Base-by-base conservation (phyloP, 1,140 invertebrate species). In the Cyrtorhinus lividipennis region DNA sequence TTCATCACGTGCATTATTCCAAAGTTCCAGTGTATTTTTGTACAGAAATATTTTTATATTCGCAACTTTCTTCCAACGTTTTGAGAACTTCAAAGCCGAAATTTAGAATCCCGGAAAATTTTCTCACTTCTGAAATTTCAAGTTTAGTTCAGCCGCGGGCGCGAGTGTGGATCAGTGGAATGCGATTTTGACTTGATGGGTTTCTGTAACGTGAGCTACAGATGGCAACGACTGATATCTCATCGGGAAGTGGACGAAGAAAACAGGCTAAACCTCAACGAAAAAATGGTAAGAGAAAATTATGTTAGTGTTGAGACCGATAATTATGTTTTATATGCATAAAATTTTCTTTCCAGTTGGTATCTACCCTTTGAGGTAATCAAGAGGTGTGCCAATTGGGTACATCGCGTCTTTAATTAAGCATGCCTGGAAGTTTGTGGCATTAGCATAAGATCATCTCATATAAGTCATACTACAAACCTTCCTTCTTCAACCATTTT, bases 191-290 rank as follows among this genome's bases (percentile, higher is more conserved):
- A 62, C 24, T 46, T 53, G 45, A 62, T 53, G 44, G 44, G 27
- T 27, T 3, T 59, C 25, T 24, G 30, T 30, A 61, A 59, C 61
- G 48, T 56, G 45, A 25, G 22, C 27, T 2, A 26, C 27, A 59
- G 27, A 65, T 65, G 64, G 64, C 64, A 57, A 63, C 64, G 12
- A 65, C 64, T 18, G 64, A 65, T 57, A 45, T 67, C 18, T 66
- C 64, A 2, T 59, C 67, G n/a, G 65, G 65, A 10, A 66, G 65
- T 25, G 67, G 65, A 24, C 59, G 67, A 30, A 65, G 67, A 56
- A 68, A 68, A 58, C 67, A 68, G 24, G 67, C 67, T 18, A 68
- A 68, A 64, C 67, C 67, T 23, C 67, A 68, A 26, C 66, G 67
- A 18, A 68, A 68, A 64, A 68, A 68, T 64, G 67, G 67, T 68